Percentiles rank a stretch among this genome's conserved stretches.
Evolutionary conservation across 2,797 vertebrate genomes (phyloP).

Genomic region (Scomberomorus guttatus): DNA sequence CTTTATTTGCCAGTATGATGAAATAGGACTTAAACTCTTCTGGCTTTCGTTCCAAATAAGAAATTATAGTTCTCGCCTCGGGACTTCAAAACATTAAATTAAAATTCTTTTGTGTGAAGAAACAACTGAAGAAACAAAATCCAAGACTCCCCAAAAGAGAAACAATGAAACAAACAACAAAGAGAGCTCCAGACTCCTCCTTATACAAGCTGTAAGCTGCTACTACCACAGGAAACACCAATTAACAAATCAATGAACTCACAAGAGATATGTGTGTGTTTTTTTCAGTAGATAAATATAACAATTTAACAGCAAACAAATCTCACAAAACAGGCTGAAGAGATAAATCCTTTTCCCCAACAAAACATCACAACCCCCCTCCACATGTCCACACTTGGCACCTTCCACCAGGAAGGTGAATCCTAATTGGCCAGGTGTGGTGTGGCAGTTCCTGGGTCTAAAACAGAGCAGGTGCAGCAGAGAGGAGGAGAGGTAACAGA

Average conservation of each 20-base stretch:
- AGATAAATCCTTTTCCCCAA: not conserved
- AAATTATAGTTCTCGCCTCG: slow-evolving; percentile 23
- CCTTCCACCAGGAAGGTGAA: not conserved
- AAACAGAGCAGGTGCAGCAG: slow-evolving; percentile 21
- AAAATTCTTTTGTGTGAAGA: slow-evolving; percentile 11
- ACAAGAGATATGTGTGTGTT: slow-evolving; percentile 6
- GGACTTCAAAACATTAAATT: slow-evolving; percentile 22
- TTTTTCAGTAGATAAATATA: not conserved
- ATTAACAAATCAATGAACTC: slow-evolving; percentile 8
- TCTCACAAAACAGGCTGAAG: not conserved
- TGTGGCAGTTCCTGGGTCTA: not conserved
- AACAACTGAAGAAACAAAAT: slow-evolving; percentile 6
- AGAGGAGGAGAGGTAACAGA: not conserved
- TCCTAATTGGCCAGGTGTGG: slow-evolving; percentile 15
- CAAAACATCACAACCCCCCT: not conserved
- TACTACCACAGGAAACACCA: not conserved
- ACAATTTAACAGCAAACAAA: not conserved
- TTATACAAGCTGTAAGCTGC: not conserved
- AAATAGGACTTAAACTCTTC: slow-evolving; percentile 32
- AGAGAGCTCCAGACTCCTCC: not conserved
- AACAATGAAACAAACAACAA: slow-evolving; percentile 11
- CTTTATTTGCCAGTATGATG: slow-evolving; percentile 46
- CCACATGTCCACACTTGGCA: not conserved
- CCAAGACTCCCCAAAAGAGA: not conserved
- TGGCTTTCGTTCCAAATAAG: slow-evolving; percentile 9